Conservation (phyloP, 2,888 invertebrate genomes). For the Pristionchus japonicus region DNA sequence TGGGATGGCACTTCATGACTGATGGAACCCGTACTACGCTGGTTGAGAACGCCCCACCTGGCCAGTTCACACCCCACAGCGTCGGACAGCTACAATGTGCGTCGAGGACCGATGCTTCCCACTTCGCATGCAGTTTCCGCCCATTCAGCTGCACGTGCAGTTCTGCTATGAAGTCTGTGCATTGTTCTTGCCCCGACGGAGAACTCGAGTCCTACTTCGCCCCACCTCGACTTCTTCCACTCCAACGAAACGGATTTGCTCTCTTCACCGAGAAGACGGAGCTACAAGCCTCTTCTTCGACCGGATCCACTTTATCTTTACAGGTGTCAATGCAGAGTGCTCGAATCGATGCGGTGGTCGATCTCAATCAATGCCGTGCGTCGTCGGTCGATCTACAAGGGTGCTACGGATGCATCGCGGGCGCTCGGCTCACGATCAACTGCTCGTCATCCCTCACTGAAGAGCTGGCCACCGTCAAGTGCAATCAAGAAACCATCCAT, state of each 20-base stretch:
- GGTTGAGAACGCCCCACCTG: slow-evolving; percentile 8
- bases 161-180: background rate
- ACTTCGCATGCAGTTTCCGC: background rate
- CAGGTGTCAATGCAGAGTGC: background rate
- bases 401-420: background rate
- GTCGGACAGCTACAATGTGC: slow-evolving; percentile 33
- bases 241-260: background rate
- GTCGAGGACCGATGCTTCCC: background rate
- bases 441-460: background rate
- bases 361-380: background rate
- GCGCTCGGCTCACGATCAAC: background rate
- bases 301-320: background rate
- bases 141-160: background rate
- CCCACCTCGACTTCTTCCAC: background rate
- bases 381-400: background rate
- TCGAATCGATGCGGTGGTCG: background rate
- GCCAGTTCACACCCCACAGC: background rate
- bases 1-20: background rate
- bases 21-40: slow-evolving; percentile 12
- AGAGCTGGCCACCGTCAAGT: background rate
- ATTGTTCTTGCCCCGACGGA: background rate
- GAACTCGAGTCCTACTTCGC: background rate
- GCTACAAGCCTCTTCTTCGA: background rate
- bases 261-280: background rate
- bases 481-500: background rate